Conservation (phyloP, 2,113 vertebrate species). For the Myrmecobius fasciatus region DNA sequence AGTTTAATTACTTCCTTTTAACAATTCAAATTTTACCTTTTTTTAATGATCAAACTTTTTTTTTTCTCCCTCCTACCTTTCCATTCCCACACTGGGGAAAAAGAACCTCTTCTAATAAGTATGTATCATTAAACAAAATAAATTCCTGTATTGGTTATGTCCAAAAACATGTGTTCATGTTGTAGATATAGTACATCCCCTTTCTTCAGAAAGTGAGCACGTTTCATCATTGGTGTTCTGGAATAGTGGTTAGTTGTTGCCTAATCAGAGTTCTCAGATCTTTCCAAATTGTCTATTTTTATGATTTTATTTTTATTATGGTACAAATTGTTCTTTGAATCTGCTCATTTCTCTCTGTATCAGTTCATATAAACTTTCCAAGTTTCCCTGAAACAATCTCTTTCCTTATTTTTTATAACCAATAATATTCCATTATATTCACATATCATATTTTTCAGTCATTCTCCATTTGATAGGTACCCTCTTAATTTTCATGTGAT, state of each 20-base stretch:
- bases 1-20: not conserved
- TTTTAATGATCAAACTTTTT: not conserved
- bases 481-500: not conserved
- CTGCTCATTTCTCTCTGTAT: not conserved
- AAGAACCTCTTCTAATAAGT: not conserved
- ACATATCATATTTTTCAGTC: not conserved
- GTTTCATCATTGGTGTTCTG: not conserved
- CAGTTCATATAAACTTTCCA: not conserved
- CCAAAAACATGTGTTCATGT: not conserved
- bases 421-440: not conserved
- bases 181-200: not conserved
- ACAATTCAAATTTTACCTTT: not conserved
- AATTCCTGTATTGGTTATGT: not conserved
- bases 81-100: not conserved
- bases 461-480: not conserved
- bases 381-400: not conserved
- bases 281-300: not conserved
- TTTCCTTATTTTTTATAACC: not conserved
- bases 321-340: not conserved
- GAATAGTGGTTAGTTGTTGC: not conserved
- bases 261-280: not conserved
- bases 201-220: not conserved
- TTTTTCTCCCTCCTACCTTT: not conserved
- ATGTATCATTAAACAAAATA: not conserved
- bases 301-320: not conserved